Evolutionary conservation across 1,140 invertebrate species (phyloP).

Genomic region (Diorhabda sublineata): DNA sequence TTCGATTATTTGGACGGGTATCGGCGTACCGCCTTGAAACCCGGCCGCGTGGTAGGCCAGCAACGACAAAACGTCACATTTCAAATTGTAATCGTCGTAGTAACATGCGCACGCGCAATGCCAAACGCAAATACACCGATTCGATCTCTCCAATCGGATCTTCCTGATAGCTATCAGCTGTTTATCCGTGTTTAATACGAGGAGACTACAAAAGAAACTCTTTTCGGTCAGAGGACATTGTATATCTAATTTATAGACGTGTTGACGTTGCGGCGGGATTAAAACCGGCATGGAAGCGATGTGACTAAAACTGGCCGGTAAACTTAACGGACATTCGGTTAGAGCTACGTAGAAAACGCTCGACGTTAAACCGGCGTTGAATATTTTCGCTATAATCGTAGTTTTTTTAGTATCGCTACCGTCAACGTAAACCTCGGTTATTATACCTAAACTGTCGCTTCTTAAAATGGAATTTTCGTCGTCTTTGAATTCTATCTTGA

Average conservation of each 20-base stretch:
- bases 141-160: slow-evolving; percentile 44
- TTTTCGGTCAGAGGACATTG: slow-evolving; percentile 40
- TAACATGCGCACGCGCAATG: slow-evolving; percentile 49
- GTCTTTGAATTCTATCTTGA: slow-evolving; percentile 49
- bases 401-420: slow-evolving; percentile 44
- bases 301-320: slow-evolving; percentile 46
- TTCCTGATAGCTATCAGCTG: slow-evolving; percentile 47
- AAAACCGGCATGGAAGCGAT: slow-evolving; percentile 41
- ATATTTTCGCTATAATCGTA: slow-evolving; percentile 46
- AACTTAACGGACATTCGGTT: slow-evolving; percentile 46
- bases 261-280: slow-evolving; percentile 47
- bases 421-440: slow-evolving; percentile 49
- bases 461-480: slow-evolving; percentile 47
- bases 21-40: slow-evolving; percentile 47
- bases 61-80: slow-evolving; percentile 44
- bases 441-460: slow-evolving; percentile 42
- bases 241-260: slow-evolving; percentile 46
- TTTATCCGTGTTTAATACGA: slow-evolving; percentile 45
- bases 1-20: slow-evolving; percentile 35
- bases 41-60: slow-evolving; percentile 48
- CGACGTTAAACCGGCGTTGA: slow-evolving; percentile 46
- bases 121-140: slow-evolving; percentile 50
- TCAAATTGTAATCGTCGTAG: slow-evolving; percentile 35
- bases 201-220: slow-evolving; percentile 47
- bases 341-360: slow-evolving; percentile 45